These are phyloP conservation scores for Typhlichthys subterraneus DNA, from an alignment of 2,797 vertebrate species.

Conservation along the genomic window DNA sequence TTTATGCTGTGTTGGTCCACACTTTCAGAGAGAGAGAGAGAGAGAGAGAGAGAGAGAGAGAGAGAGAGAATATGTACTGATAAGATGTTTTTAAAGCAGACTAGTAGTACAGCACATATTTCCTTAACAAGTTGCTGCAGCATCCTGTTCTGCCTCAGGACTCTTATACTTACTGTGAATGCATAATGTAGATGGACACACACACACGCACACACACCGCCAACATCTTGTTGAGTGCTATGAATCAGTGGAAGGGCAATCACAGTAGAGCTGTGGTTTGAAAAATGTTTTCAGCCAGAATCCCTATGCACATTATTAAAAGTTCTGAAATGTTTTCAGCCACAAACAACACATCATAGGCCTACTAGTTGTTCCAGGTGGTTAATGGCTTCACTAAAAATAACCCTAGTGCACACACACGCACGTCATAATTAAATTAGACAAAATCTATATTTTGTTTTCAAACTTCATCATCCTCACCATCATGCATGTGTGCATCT, in stretches of 20 bases:
- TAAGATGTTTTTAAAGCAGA: slow-evolving; percentile 65
- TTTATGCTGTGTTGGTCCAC: background rate
- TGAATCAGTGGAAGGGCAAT: background rate
- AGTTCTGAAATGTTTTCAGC: too few species aligned
- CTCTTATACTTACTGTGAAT: slow-evolving; percentile 5
- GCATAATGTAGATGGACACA: slow-evolving; percentile 3
- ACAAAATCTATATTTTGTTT: too few species aligned
- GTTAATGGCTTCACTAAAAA: background rate
- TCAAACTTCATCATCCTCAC: too few species aligned
- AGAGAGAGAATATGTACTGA: slow-evolving; percentile 25
- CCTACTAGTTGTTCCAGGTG: too few species aligned
- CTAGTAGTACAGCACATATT: slow-evolving; percentile 62
- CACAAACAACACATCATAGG: too few species aligned
- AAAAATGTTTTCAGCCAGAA: too few species aligned
- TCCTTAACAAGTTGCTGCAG: slow-evolving; percentile 73
- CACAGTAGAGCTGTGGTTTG: too few species aligned
- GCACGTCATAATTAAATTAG: too few species aligned
- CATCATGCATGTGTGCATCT: too few species aligned
- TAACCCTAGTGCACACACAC: too few species aligned
- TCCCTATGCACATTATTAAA: too few species aligned
- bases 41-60: slow-evolving; percentile 2
- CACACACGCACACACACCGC: background rate
- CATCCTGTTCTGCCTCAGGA: slow-evolving; percentile 51
- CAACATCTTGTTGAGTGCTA: background rate
- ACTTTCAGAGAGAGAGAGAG: background rate